A percentile compares a stretch with the other conserved stretches of the same genome.
Evolutionary conservation across 1,140 invertebrate species (phyloP).

Genomic region (Trichogramma pretiosum): DNA sequence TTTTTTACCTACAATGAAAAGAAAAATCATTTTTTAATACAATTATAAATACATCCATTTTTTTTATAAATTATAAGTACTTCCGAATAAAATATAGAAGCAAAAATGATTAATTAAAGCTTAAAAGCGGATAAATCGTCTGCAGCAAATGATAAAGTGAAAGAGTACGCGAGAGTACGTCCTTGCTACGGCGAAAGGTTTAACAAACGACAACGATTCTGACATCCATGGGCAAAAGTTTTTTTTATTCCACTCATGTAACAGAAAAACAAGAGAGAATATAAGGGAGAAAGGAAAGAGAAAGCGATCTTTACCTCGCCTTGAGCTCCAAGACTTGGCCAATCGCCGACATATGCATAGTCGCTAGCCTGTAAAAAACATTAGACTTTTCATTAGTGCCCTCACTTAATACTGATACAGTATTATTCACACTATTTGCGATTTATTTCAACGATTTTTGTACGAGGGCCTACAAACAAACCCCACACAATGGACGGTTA

Average conservation of each 20-base stretch:
- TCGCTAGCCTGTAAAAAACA: conserved; percentile 52
- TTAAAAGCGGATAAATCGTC: too few relatives aligned
- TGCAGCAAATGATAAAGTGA: too few relatives aligned
- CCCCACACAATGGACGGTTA: neutral
- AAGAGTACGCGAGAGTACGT: too few relatives aligned
- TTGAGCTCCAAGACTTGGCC: conserved; percentile 64
- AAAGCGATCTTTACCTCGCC: conserved; percentile 37
- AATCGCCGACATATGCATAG: conserved; percentile 65
- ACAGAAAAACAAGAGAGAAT: neutral
- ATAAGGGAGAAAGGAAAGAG: neutral
- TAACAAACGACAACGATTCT: too few relatives aligned
- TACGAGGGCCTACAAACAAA: conserved; percentile 6
- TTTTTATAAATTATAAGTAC: too few relatives aligned
- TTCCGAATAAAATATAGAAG: neutral
- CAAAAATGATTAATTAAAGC: too few relatives aligned
- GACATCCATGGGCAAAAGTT: conserved; percentile 6
- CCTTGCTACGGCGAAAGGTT: conserved; percentile 16
- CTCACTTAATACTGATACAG: too few relatives aligned
- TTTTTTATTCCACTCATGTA: neutral
- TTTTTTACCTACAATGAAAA: conserved; percentile 35
- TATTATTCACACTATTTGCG: too few relatives aligned
- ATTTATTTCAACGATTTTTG: too few relatives aligned
- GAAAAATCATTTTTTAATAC: too few relatives aligned
- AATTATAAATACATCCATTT: too few relatives aligned
- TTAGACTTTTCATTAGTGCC: too few relatives aligned